These are phyloP conservation scores for Puma concolor DNA, from an alignment of 2,113 vertebrate species.

Conservation along the genomic window DNA sequence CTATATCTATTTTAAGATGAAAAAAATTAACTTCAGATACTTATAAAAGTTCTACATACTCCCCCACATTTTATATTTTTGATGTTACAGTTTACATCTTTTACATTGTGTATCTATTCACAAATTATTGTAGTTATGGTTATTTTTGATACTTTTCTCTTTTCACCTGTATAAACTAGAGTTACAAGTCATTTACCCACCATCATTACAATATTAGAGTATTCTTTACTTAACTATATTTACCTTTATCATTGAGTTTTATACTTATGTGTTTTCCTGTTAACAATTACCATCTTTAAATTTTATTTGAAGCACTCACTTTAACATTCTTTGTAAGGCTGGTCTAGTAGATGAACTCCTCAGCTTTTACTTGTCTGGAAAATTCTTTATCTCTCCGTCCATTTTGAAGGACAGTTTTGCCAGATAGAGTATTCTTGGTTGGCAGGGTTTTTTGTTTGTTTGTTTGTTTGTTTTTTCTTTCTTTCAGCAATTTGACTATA, in stretches of 20 bases:
- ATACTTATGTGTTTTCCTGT: not conserved
- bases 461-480: not conserved
- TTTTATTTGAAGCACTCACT: not conserved
- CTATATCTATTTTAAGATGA: not conserved
- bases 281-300: not conserved
- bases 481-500: not conserved
- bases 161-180: not conserved
- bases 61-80: not conserved
- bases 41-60: not conserved
- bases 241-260: not conserved
- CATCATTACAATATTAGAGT: not conserved
- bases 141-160: not conserved
- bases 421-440: not conserved
- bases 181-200: not conserved
- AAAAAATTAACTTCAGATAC: not conserved
- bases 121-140: not conserved
- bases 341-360: not conserved
- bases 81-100: not conserved
- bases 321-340: not conserved
- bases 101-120: not conserved
- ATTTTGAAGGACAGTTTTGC: not conserved
- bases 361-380: not conserved
- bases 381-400: not conserved
- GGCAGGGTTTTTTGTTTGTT: too few species aligned
- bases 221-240: not conserved